Evolutionary conservation across 2,113 vertebrate genomes (phyloP), one percentile per base, ranked within the genome.

Genomic region (Erythrocercus mccallii): DNA sequence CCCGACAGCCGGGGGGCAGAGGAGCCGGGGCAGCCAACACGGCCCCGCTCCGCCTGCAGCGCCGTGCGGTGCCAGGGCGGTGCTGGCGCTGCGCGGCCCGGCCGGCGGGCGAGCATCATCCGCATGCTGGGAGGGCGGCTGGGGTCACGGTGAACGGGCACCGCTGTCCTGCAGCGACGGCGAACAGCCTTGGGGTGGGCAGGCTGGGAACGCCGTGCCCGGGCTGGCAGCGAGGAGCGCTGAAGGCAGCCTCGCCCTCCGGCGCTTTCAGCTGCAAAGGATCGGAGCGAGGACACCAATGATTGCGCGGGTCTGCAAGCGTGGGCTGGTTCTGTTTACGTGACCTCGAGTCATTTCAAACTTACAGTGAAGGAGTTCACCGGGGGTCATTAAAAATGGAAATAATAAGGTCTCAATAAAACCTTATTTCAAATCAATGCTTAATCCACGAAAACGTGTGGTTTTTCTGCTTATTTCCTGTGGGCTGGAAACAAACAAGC

Each of bases 141-240:
- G 33, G 13, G 35, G 37, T 33, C 8, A 1, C 0, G 68, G 48
- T 3, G 57, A 62, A 3, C 2, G 10, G 30, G 71, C 35, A 8
- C 40, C 21, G 68, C 12, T 28, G 40, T 30, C 53, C 44, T 27
- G 5, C 56, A 25, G 16, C 4, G 1, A 12, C 48, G 6, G 20
- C 8, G 5, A 33, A 0, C 10, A 2, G 53, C 48, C 1, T 25
- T 3, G 6, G 66, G 22, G 10, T 12, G n/a, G 3, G 1, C 19
- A 5, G 71, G 31, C 27, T 40, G 10, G 24, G 30, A 70, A 19
- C 23, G 47, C 54, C 5, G 1, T 15, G 48, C 24, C 35, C 3
- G 1, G 12, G 17, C 11, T 10, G 16, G 25, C 65, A 28, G 56
- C 4, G 0, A 44, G 47, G 16, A 74, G 65, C 51, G 5, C 33